These are phyloP conservation scores for Tineola bisselliella DNA, from an alignment of 2,888 invertebrate species.

Conservation along the genomic window DNA sequence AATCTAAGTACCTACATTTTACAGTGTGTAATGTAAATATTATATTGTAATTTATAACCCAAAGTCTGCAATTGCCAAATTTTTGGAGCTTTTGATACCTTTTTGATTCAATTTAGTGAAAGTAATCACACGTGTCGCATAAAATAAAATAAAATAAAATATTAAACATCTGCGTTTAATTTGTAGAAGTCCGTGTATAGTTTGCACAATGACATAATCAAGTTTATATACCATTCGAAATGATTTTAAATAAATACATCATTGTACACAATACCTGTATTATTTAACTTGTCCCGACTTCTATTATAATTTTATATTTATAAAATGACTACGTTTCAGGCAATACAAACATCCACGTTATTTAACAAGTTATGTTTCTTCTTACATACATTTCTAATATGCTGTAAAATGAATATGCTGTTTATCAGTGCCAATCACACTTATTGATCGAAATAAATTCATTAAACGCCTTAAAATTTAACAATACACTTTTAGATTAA, in stretches of 20 bases:
- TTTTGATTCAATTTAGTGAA: not conserved
- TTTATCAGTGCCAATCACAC: too few species aligned
- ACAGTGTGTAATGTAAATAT: constrained; percentile 6
- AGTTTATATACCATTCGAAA: constrained; percentile 9
- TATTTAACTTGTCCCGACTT: not conserved
- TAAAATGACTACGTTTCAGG: too few species aligned
- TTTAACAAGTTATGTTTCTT: too few species aligned
- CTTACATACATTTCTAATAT: too few species aligned
- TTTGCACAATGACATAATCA: not conserved
- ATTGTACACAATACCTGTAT: constrained; percentile 7
- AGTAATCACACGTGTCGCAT: not conserved
- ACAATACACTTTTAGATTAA: too few species aligned
- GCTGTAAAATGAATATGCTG: too few species aligned
- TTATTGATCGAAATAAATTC: too few species aligned
- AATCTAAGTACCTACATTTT: not conserved
- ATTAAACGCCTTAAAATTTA: too few species aligned
- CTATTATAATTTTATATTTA: not conserved
- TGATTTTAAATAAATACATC: constrained; percentile 12
- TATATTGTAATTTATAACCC: not conserved
- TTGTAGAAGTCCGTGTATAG: not conserved
- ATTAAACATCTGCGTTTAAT: not conserved
- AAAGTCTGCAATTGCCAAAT: constrained; percentile 7
- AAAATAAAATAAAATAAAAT: not conserved
- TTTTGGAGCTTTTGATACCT: not conserved
- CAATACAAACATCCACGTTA: too few species aligned